These are phyloP conservation scores for Athetis lepigone DNA, from an alignment of 2,888 invertebrate species.

Conservation along the genomic window DNA sequence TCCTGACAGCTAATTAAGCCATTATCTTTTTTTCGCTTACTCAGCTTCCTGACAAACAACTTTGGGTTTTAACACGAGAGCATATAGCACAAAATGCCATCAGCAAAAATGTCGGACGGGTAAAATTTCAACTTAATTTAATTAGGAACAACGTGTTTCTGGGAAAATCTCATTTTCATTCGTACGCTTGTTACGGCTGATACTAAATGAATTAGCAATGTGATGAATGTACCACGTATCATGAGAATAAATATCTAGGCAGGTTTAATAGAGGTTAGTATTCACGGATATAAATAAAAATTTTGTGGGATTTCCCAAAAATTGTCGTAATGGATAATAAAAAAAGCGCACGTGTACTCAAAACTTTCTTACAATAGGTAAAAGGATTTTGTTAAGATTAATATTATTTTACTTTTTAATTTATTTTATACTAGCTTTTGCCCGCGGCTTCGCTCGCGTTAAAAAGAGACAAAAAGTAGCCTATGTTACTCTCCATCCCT, in stretches of 20 bases:
- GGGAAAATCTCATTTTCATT: slow-evolving; percentile 50
- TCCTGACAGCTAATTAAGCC: slow-evolving; percentile 62
- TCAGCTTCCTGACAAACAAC: slow-evolving; percentile 40
- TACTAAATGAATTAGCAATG: slow-evolving; percentile 27
- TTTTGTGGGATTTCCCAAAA: too few relatives aligned
- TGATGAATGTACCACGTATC: background rate
- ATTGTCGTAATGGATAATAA: too few relatives aligned
- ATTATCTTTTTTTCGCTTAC: slow-evolving; percentile 61
- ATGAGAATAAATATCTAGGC: too few relatives aligned
- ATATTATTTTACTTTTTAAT: too few relatives aligned
- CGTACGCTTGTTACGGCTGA: slow-evolving; percentile 17
- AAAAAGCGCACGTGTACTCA: too few relatives aligned
- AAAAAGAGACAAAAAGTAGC: too few relatives aligned
- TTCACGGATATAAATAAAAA: background rate
- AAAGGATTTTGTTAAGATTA: too few relatives aligned
- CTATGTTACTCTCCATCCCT: too few relatives aligned
- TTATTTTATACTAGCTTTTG: too few relatives aligned
- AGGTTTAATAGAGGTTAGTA: background rate
- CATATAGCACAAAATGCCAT: slow-evolving; percentile 50
- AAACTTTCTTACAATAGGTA: too few relatives aligned
- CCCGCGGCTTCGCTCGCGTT: too few relatives aligned
- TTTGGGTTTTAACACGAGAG: slow-evolving; percentile 47
- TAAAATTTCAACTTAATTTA: slow-evolving; percentile 61
- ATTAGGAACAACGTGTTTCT: slow-evolving; percentile 53
- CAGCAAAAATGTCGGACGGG: slow-evolving; percentile 30